These are phyloP conservation scores for Argyresthia goedartella DNA, from an alignment of 2,888 invertebrate species.

Conservation along the genomic window DNA sequence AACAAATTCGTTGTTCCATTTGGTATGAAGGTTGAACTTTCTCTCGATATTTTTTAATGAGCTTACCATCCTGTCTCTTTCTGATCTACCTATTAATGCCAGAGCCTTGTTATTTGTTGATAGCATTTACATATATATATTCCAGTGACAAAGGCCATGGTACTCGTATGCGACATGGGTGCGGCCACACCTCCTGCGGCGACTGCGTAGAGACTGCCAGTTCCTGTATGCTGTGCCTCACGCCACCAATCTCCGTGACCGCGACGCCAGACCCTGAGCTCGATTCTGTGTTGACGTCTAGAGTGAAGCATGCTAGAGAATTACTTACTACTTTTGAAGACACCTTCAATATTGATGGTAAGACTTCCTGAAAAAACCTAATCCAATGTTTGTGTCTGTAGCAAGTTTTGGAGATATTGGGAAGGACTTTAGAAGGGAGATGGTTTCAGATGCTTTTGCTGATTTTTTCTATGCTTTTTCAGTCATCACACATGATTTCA, in stretches of 20 bases:
- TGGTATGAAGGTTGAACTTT: conserved; percentile 31
- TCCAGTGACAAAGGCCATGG: conserved; percentile 39
- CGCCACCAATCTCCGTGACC: conserved; percentile 20
- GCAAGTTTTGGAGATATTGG: no score
- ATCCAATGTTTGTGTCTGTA: no score
- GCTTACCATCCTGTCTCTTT: neutral
- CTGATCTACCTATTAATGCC: neutral
- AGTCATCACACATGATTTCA: no score
- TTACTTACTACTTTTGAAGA: conserved; percentile 35
- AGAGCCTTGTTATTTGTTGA: no score
- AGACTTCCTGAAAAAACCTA: no score
- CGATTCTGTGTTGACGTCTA: conserved; percentile 28
- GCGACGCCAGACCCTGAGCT: conserved; percentile 10
- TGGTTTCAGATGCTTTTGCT: no score
- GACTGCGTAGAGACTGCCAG: conserved; percentile 27
- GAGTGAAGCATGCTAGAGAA: conserved; percentile 27
- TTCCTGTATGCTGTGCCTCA: conserved; percentile 35
- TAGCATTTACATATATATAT: no score
- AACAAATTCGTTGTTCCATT: conserved; percentile 33
- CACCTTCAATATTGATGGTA: conserved; percentile 43
- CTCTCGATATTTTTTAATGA: neutral
- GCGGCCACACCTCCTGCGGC: conserved; percentile 48
- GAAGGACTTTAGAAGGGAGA: no score
- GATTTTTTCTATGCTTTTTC: neutral
- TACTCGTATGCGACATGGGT: conserved; percentile 31